Evolutionary conservation across 2,797 vertebrate species (phyloP).

Genomic region (Notamacropus eugenii): DNA sequence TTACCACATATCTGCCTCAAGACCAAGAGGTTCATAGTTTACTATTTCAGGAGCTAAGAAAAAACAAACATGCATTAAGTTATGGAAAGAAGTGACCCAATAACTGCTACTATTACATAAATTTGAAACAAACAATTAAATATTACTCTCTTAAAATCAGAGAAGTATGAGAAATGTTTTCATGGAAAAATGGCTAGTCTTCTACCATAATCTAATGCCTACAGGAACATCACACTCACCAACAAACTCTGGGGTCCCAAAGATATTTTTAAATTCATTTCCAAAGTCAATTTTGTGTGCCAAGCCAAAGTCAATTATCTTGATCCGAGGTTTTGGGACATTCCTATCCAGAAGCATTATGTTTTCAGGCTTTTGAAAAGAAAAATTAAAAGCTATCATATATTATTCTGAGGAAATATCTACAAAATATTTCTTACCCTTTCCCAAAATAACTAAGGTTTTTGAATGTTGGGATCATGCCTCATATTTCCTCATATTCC

Average conservation of each 20-base stretch:
- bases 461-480: neutral
- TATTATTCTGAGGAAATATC: neutral
- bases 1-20: slow-evolving; percentile 99
- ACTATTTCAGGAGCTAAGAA: slow-evolving; percentile 97
- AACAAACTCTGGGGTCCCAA: slow-evolving; percentile 99
- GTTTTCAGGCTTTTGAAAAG: slow-evolving; percentile 93
- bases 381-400: slow-evolving; percentile 45
- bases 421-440: slow-evolving; percentile 20
- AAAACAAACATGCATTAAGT: slow-evolving; percentile 75
- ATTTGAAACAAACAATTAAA: neutral
- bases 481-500: neutral
- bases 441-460: slow-evolving; percentile 69
- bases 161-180: neutral
- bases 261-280: slow-evolving; percentile 99
- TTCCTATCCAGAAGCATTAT: slow-evolving; percentile 98
- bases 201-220: slow-evolving; percentile 12
- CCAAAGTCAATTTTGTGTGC: slow-evolving; percentile 99
- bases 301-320: slow-evolving; percentile 98
- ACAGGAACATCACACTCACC: slow-evolving; percentile 87
- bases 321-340: slow-evolving; percentile 96
- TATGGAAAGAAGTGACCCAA: neutral
- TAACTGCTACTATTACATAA: neutral
- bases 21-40: slow-evolving; percentile 97
- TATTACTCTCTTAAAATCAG: neutral
- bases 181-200: neutral